Conservation (phyloP, 2,113 vertebrate species). For the Mormoops blainvillei region DNA sequence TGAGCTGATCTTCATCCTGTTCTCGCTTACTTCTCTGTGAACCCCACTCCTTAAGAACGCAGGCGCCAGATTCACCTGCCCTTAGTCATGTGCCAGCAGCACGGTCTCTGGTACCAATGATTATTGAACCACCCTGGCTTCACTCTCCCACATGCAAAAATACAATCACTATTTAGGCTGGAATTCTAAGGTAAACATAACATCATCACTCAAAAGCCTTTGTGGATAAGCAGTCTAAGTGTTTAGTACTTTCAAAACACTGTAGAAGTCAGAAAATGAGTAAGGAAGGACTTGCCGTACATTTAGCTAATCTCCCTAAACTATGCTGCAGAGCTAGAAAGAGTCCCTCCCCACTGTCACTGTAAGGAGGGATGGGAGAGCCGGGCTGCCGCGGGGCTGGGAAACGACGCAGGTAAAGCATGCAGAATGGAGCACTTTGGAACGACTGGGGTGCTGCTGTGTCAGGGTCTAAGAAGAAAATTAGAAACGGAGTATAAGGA, state of each 20-base stretch:
- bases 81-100: background rate
- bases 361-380: background rate
- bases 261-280: constrained; percentile 2
- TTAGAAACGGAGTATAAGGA: background rate
- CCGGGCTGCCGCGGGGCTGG: background rate
- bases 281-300: constrained; percentile 33
- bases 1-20: background rate
- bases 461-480: constrained; percentile 18
- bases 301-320: constrained; percentile 33
- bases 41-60: background rate
- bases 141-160: background rate
- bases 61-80: background rate
- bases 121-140: background rate
- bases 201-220: constrained; percentile 7
- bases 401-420: background rate
- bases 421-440: background rate
- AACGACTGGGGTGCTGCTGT: background rate
- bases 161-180: background rate
- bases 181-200: constrained; percentile 40
- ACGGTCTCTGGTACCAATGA: background rate
- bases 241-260: constrained; percentile 25
- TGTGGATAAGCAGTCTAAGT: background rate
- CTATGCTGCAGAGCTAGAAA: background rate
- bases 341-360: background rate
- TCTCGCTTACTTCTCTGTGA: background rate